Percentiles rank a stretch among this genome's conserved stretches.
Conservation (phyloP, 1,140 invertebrate species). For the Heliconius congener region DNA sequence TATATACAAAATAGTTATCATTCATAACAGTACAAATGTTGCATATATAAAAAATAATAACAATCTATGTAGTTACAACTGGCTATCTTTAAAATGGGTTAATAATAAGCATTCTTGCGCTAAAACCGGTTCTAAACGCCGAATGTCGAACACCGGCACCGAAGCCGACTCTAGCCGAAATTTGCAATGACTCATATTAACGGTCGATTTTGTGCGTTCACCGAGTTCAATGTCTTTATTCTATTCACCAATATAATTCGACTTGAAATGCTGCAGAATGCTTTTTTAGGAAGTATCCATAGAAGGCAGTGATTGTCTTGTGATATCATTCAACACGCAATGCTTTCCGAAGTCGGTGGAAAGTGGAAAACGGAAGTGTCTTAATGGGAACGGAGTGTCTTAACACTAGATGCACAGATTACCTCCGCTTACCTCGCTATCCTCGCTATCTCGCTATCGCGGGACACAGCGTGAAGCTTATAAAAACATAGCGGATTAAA, state of each 20-base stretch:
- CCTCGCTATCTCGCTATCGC: too few species aligned
- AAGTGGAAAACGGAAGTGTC: too few species aligned
- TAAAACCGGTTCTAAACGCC: constrained; percentile 8
- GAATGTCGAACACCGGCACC: not conserved
- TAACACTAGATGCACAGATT: too few species aligned
- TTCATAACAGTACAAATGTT: not conserved
- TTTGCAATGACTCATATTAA: not conserved
- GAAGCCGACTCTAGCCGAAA: not conserved
- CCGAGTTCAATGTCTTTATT: not conserved
- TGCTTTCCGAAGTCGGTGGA: too few species aligned
- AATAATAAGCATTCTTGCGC: not conserved
- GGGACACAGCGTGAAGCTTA: too few species aligned
- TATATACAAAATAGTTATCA: not conserved
- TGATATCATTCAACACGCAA: too few species aligned
- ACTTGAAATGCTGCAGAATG: too few species aligned
- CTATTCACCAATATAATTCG: not conserved
- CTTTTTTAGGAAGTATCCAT: too few species aligned
- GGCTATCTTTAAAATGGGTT: not conserved
- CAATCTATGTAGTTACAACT: not conserved
- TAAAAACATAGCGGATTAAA: too few species aligned
- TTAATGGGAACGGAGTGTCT: too few species aligned
- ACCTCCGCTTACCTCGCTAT: too few species aligned
- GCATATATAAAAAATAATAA: not conserved
- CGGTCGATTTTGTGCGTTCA: not conserved
- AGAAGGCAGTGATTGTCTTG: too few species aligned